Evolutionary conservation across 2,113 vertebrate genomes (phyloP).

Genomic region (Osmerus mordax): DNA sequence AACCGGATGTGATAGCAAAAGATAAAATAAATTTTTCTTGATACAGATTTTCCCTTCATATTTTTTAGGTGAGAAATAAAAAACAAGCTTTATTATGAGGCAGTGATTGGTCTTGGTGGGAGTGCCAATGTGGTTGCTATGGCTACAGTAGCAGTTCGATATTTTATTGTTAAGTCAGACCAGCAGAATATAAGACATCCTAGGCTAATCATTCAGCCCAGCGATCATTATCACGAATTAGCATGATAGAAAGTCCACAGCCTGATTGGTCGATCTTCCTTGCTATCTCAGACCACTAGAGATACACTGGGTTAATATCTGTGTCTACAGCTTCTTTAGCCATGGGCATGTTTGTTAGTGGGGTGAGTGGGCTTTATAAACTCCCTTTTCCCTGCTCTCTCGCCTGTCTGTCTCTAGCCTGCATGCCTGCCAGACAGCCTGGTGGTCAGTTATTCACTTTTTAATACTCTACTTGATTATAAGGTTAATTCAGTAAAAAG

Average conservation of each 20-base stretch:
- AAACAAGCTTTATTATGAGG: neutral
- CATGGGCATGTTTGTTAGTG: neutral
- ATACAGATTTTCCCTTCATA: neutral
- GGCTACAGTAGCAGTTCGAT: neutral
- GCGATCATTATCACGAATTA: neutral
- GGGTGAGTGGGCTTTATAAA: neutral
- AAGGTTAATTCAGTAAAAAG: slow-evolving; percentile 12
- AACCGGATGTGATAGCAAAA: neutral
- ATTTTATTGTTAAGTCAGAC: neutral
- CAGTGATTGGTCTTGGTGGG: neutral
- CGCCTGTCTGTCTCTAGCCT: slow-evolving; percentile 31
- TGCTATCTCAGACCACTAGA: neutral
- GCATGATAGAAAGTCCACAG: neutral
- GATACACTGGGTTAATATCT: neutral
- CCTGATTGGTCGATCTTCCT: neutral
- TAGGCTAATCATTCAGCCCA: neutral
- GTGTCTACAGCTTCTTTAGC: neutral
- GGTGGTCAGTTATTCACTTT: slow-evolving; percentile 3
- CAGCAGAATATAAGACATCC: neutral
- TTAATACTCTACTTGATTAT: slow-evolving; percentile 1
- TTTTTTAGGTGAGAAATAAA: neutral
- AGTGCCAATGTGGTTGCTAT: neutral
- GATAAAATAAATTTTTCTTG: neutral
- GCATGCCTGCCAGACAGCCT: slow-evolving; percentile 22
- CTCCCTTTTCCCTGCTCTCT: neutral